Evolutionary conservation across 2,797 vertebrate genomes (phyloP), one percentile per base, ranked within the genome.

Genomic region (Lophotriccus pileatus): DNA sequence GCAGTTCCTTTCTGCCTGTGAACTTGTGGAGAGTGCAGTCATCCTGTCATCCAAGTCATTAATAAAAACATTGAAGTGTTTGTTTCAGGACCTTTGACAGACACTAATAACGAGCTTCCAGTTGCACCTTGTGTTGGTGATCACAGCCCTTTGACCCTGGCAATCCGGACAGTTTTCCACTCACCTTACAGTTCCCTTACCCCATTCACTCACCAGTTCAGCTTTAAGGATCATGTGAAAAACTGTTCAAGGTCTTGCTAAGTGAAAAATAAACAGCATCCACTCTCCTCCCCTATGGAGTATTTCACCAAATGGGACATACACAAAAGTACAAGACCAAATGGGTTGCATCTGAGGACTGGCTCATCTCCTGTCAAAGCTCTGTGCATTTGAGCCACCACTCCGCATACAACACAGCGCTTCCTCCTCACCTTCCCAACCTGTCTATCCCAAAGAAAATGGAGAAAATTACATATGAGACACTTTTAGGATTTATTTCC

Each of bases 371-470:
- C 52, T 59, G 22, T 82, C 70, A 90, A 73, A 87, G 50, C 55
- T 87, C 63, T 89, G 2, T 79, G 56, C 47, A 28, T 66, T 75
- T 2, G 10, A 73, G 59, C 43, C 44, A 81, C 36, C 46, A 50
- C 14, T 68, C 58, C 75, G 28, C 77, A 30, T 34, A 60, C 55
- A 73, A n/a, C 39, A 92, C 59, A 82, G 12, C 37, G 34, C 44
- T 92, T 80, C 56, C 12, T 89, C 32, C 32, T 96, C 67, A 75
- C 28, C 50, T 69, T 90, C 52, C 63, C 70, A 82, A 37, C 39
- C 59, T 66, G 28, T 60, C 89, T 82, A 90, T 79, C 70, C 52
- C 66, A 89, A 89, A 89, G 77, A 63, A 84, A 76, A 64, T 39
- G 41, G 75, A 89, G 64, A 87, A 93, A 92, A 85, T 83, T 0